Evolutionary conservation across 1,140 invertebrate genomes (phyloP), one percentile per base, ranked within the genome.

Genomic region (Muscidifurax raptorellus): DNA sequence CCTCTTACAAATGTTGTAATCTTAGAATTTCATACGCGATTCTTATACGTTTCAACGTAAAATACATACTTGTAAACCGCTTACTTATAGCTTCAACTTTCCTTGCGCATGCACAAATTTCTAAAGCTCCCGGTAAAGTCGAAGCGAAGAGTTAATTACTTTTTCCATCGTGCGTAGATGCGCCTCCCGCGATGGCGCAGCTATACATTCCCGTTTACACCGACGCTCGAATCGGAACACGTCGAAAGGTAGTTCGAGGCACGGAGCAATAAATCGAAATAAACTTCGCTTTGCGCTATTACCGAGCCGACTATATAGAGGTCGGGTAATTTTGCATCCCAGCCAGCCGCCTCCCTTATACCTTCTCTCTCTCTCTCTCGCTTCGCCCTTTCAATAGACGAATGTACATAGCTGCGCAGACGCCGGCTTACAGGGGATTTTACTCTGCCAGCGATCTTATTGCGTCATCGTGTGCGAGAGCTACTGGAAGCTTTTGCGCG

Each of bases 211-310:
- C n/a, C 64, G 7, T 67, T 67, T 25, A 67, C 64, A 10, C 9
- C 4, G n/a, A 52, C 25, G 64, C n/a, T 27, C 64, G 64, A 67
- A 27, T 59, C 4, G 27, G 27, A 66, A 79, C n/a, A n/a, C n/a
- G 32, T 66, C 27, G 59, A 79, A 30, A 15, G 47, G 77, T 27
- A 5, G 59, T 25, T 28, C 30, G 18, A 67, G 30, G 15, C 27
- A 67, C 47, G 47, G 2, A 27, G 32, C 59, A 18, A 75, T 75
- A 59, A 76, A 82, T 82, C 59, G 81, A 82, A 82, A 82, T 82
- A 82, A 76, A 82, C 80, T 82, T 82, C 47, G 32, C 12, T 82
- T 66, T 66, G 30, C 69, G 67, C 80, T 32, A 81, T 81, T 81
- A 81, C 32, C 1, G 22, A 25, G 25, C 36, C 36, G 25, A 9